Conservation (phyloP, 2,113 vertebrate genomes). For the Orthonyx spaldingii region DNA sequence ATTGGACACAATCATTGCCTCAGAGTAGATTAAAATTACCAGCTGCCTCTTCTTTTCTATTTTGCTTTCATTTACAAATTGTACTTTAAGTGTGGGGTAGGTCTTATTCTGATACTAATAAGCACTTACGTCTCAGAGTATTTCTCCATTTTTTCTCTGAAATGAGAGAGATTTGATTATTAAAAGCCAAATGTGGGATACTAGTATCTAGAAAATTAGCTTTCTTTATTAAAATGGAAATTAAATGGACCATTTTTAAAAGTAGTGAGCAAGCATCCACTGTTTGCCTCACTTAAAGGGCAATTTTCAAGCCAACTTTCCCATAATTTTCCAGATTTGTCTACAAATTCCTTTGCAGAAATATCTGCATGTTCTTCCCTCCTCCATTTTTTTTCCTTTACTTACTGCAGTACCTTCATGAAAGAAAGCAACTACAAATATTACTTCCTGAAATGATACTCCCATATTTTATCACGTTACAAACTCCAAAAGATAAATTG, state of each 20-base stretch:
- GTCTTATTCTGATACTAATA: neutral
- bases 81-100: neutral
- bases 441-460: neutral
- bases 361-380: neutral
- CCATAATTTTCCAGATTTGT: neutral
- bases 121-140: neutral
- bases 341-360: neutral
- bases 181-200: neutral
- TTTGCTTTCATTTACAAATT: neutral
- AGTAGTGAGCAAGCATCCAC: neutral
- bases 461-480: neutral
- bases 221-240: neutral
- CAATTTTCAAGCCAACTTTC: neutral
- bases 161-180: neutral
- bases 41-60: neutral
- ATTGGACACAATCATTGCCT: neutral
- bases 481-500: neutral
- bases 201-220: neutral
- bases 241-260: neutral
- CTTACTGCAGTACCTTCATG: neutral
- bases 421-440: neutral
- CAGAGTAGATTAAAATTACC: neutral
- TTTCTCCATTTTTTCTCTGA: neutral
- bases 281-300: neutral
- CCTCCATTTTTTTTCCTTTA: rapidly evolving